Evolutionary conservation across 2,888 invertebrate genomes (phyloP).

Genomic region (Priocnemis perturbator): DNA sequence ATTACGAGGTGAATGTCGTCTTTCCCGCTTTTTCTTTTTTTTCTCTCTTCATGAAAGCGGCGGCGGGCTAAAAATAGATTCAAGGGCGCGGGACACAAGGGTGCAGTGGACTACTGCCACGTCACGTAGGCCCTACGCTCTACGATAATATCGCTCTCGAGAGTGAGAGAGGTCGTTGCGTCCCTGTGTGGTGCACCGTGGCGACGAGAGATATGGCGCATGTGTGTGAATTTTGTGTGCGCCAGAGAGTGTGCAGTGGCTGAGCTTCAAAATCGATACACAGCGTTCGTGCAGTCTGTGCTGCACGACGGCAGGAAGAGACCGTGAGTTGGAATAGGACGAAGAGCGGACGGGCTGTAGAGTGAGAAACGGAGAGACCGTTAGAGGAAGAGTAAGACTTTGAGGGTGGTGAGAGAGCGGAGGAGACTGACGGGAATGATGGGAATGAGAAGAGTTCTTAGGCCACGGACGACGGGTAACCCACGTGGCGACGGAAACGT

Average conservation of each 20-base stretch:
- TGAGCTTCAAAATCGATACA: slow-evolving; percentile 59
- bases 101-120: slow-evolving; percentile 58
- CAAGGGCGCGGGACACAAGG: slow-evolving; percentile 64
- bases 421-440: no score
- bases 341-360: slow-evolving; percentile 1
- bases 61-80: slow-evolving; percentile 65
- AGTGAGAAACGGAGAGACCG: neutral
- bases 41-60: slow-evolving; percentile 23
- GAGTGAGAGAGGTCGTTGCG: neutral
- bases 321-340: neutral
- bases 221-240: no score
- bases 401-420: no score
- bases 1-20: slow-evolving; percentile 10
- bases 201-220: neutral
- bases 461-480: slow-evolving; percentile 33
- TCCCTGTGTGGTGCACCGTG: slow-evolving; percentile 5
- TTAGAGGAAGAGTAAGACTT: slow-evolving; percentile 18
- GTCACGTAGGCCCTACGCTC: slow-evolving; percentile 54
- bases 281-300: slow-evolving; percentile 45
- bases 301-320: slow-evolving; percentile 32
- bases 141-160: slow-evolving; percentile 21
- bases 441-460: no score
- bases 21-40: slow-evolving; percentile 28
- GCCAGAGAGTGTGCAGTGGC: slow-evolving; percentile 58
- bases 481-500: slow-evolving; percentile 56